These are phyloP conservation scores for Cecidostiba fungosa DNA, from an alignment of 2,888 invertebrate species.

Conservation along the genomic window DNA sequence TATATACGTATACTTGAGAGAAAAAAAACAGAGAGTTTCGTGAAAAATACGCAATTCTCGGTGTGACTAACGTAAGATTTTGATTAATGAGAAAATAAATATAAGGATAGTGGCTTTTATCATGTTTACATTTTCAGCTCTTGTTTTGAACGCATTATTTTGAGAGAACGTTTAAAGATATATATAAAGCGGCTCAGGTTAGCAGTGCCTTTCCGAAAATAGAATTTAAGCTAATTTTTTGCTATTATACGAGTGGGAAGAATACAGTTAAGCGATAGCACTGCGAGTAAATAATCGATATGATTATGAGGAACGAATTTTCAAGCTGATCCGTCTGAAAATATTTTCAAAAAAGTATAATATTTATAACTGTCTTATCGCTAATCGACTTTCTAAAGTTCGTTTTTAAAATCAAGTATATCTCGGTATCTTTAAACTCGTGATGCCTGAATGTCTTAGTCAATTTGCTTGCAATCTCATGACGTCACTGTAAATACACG, in stretches of 20 bases:
- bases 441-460: too few species aligned
- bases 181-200: background rate
- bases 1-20: background rate
- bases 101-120: slow-evolving; percentile 12
- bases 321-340: background rate
- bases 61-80: background rate
- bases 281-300: slow-evolving; percentile 28
- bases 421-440: too few species aligned
- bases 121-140: slow-evolving; percentile 38
- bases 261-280: background rate
- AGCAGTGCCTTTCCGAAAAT: background rate
- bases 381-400: background rate
- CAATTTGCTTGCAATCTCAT: too few species aligned
- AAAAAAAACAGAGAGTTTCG: background rate
- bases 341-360: background rate
- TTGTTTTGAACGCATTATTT: slow-evolving; percentile 12
- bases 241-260: background rate
- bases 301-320: background rate
- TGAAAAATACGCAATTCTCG: background rate
- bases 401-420: too few species aligned
- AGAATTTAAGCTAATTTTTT: slow-evolving; percentile 29
- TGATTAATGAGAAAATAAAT: background rate
- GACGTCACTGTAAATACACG: too few species aligned
- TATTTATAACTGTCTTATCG: background rate
- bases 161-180: slow-evolving; percentile 13